phyloP scores from a whole-genome alignment of 2,797 vertebrate genomes.

The Xenentodon cancila region DNA sequence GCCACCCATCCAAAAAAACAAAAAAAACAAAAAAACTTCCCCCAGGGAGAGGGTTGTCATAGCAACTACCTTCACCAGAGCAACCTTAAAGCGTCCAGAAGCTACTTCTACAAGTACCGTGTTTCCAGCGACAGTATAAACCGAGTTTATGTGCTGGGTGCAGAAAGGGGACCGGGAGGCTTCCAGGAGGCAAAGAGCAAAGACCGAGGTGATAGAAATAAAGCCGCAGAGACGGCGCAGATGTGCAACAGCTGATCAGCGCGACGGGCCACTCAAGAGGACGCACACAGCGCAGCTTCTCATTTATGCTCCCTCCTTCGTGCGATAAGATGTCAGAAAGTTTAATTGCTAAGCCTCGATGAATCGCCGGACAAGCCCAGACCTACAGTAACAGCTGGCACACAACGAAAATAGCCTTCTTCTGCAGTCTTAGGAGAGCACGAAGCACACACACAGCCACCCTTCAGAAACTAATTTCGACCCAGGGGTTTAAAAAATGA shows the following conservation, averaged over 20 bases:
- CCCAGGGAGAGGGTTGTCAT: slow-evolving; percentile 79
- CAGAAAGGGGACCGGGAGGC: slow-evolving; percentile 16
- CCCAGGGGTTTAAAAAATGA: slow-evolving; percentile 10
- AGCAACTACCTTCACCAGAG: slow-evolving; percentile 80
- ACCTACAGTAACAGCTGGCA: slow-evolving; percentile 50
- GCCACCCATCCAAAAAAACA: slow-evolving; percentile 72
- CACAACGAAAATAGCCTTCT: slow-evolving; percentile 30
- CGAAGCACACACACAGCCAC: slow-evolving; percentile 1
- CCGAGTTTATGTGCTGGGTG: slow-evolving; percentile 43
- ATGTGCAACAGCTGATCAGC: slow-evolving; percentile 57
- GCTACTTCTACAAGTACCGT: slow-evolving; percentile 51
- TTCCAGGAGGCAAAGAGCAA: slow-evolving; percentile 9
- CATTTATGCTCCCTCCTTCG: slow-evolving; percentile 15
- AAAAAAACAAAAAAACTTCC: slow-evolving; percentile 59
- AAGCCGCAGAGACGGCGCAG: slow-evolving; percentile 34
- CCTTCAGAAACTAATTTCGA: slow-evolving; percentile 20
- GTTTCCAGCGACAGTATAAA: slow-evolving; percentile 51
- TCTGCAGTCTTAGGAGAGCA: slow-evolving; percentile 6
- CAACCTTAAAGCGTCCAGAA: slow-evolving; percentile 74
- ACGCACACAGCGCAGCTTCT: slow-evolving; percentile 7
- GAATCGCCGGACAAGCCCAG: slow-evolving; percentile 40
- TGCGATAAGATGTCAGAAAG: slow-evolving; percentile 56
- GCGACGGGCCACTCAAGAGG: slow-evolving; percentile 29
- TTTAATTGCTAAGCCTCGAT: slow-evolving; percentile 56
- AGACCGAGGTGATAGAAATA: slow-evolving; percentile 25